Conservation (phyloP, 2,888 invertebrate genomes). For the Parasteatoda lunata region DNA sequence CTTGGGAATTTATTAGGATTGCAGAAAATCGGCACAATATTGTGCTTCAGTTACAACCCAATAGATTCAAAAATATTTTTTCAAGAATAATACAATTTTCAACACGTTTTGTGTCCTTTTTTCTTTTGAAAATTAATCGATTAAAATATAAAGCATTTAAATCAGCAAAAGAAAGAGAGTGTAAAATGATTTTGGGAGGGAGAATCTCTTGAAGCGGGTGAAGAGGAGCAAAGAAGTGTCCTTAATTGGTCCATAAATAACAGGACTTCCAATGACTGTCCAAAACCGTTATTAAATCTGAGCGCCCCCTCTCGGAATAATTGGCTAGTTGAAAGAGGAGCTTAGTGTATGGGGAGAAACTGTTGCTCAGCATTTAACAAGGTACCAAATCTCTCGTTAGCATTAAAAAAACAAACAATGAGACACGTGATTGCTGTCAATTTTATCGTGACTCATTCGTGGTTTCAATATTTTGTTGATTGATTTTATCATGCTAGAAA, state of each 20-base stretch:
- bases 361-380: constrained; percentile 63
- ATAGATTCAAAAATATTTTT: too few relatives aligned
- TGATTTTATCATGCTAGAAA: too few relatives aligned
- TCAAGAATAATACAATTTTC: too few relatives aligned
- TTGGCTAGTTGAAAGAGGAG: constrained; percentile 65
- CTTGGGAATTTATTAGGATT: too few relatives aligned
- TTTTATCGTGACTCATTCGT: constrained; percentile 17
- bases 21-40: too few relatives aligned
- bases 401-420: constrained; percentile 46
- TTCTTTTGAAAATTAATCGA: too few relatives aligned
- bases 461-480: too few relatives aligned
- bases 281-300: constrained; percentile 64
- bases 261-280: constrained; percentile 42
- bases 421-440: constrained; percentile 19
- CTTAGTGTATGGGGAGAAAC: constrained; percentile 6
- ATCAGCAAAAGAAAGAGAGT: too few relatives aligned
- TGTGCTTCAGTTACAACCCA: too few relatives aligned
- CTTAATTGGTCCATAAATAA: constrained; percentile 70
- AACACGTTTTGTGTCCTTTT: too few relatives aligned
- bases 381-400: constrained; percentile 50
- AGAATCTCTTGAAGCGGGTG: background rate
- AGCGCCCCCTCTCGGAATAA: constrained; percentile 61
- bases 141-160: too few relatives aligned
- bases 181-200: background rate
- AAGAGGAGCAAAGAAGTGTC: constrained; percentile 31